Evolutionary conservation across 53 echinoderm and acorn worm species (phyloP).

Genomic region (Holothuria leucospilota): DNA sequence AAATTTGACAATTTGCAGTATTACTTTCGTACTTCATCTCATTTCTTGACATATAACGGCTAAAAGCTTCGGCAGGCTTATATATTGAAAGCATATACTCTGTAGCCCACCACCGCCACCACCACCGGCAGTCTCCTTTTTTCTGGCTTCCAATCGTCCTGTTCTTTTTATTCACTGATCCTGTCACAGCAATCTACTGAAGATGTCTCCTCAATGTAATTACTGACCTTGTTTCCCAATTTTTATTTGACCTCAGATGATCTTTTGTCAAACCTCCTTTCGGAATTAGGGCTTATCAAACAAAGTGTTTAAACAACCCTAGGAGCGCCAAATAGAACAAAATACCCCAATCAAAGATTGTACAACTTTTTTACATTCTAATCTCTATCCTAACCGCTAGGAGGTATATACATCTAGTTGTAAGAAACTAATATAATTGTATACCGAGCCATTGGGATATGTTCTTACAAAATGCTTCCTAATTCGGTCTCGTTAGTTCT

Average conservation of each 20-base stretch:
- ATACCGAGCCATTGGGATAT: conserved; percentile 32
- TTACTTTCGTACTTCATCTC: no score
- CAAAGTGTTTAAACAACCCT: background rate
- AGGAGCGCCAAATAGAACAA: background rate
- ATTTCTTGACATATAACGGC: no score
- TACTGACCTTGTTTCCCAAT: no score
- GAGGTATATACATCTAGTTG: background rate
- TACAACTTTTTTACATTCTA: background rate
- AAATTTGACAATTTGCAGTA: no score
- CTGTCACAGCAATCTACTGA: no score
- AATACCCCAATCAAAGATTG: background rate
- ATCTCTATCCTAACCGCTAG: background rate
- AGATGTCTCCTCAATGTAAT: no score
- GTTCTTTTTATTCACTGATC: no score
- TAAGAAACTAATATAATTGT: conserved; percentile 32
- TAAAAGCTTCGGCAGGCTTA: no score
- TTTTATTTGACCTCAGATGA: conserved; percentile 24
- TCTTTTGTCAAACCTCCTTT: background rate
- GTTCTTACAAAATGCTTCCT: conserved; percentile 19
- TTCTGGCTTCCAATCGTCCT: no score
- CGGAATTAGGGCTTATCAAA: conserved; percentile 13
- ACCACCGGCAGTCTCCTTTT: no score
- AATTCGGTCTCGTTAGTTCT: conserved; percentile 27
- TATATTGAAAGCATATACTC: no score
- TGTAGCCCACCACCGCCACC: no score